Evolutionary conservation across 2,113 vertebrate species (phyloP), one percentile per base, ranked within the genome.

Genomic region (Ctenodactylus gundi): DNA sequence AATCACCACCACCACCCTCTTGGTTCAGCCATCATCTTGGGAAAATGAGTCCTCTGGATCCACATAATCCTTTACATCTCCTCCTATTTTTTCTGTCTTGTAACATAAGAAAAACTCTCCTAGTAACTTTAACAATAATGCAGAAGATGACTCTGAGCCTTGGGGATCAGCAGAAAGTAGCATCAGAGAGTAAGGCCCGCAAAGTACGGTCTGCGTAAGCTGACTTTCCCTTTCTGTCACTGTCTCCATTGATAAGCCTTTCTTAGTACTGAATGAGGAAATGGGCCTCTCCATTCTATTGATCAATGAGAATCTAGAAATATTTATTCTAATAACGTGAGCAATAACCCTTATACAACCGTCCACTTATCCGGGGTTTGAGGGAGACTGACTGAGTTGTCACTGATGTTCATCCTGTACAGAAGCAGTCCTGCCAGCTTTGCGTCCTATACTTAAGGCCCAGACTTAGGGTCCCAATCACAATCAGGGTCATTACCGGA

Each of bases 91-190:
- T 39, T 81, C 55, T 89, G 46, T 86, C 49, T 89, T 93, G 49
- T 20, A 86, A 86, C n/a, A 36, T 68, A 81, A 93, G 82, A 91
- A 84, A 95, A 94, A 70, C 44, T 88, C 21, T 86, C 41, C 46
- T 90, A 53, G 60, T 93, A 68, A 82, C 31, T 31, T 78, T 51
- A 67, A 94, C 73, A 94, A 41, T 88, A 64, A 88, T 53, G 72
- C 39, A 92, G 73, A 90, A 87, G 80, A 75, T 86, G n/a, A 93
- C 44, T 93, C 77, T 65, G 76, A 85, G 64, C 57, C 82, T 94
- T 64, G 55, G 55, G n/a, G n/a, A n/a, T n/a, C n/a, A n/a, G n/a
- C n/a, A n/a, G n/a, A n/a, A 84, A 20, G 53, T 62, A 11, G 29
- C 44, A 29, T 73, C 44, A 53, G 65, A 90, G 91, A 60, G 80